Evolutionary conservation across 2,113 vertebrate genomes (phyloP).

Genomic region (Gallinago paraguaiae): DNA sequence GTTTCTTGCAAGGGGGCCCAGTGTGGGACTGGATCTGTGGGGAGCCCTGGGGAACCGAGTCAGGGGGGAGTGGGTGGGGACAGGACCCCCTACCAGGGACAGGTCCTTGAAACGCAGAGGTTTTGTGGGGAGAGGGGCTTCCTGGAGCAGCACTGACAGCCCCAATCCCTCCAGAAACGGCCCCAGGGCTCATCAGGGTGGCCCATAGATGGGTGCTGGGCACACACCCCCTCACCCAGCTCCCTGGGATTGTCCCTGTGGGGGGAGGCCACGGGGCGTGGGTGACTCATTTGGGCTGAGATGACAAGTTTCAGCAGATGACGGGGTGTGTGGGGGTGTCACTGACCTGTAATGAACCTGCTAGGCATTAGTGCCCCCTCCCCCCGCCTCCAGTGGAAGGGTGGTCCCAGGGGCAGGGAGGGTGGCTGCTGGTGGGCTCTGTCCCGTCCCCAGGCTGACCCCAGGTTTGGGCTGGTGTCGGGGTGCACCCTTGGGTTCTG

Average conservation of each 20-base stretch:
- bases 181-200: no score
- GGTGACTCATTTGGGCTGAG: neutral
- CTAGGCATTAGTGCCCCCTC: neutral
- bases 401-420: no score
- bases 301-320: neutral
- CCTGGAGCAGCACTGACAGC: neutral
- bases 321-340: no score
- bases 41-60: neutral
- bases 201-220: neutral
- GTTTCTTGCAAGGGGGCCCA: neutral
- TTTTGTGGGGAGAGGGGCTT: neutral
- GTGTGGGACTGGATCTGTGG: no score
- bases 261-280: neutral
- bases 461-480: neutral
- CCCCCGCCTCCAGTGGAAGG: neutral
- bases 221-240: no score
- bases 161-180: accelerated
- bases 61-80: neutral
- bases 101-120: neutral
- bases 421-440: neutral
- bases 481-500: neutral
- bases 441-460: neutral
- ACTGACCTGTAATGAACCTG: no score
- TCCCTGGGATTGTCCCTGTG: neutral
- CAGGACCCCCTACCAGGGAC: neutral